Base-by-base conservation (phyloP, 2,888 invertebrate genomes). In the Thera obeliscata region DNA sequence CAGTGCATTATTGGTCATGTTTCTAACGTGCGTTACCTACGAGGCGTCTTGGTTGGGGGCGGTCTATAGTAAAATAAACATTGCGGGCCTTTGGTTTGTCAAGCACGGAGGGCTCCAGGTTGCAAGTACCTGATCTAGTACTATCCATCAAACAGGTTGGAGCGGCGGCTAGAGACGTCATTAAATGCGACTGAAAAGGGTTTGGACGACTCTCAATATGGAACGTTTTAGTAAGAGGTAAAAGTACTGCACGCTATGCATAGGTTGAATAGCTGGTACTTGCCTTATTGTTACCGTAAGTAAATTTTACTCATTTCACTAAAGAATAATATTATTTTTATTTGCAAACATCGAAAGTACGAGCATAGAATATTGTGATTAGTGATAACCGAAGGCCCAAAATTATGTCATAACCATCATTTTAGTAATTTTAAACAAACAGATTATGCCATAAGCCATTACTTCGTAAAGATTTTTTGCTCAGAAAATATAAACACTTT, bases 141-240 rank as follows among this genome's bases (percentile, higher is more conserved):
- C 83, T 83, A 89, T 90, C 86, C 85, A 88, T 90, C 89, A 89
- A 90, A 87, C 88, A 78, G 84, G 84, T 84, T 82, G 79, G 78
- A 76, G 80, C 80, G 79, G 76, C 81, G 85, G 82, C 84, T 84
- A 78, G 82, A 55, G 78, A 82, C 88, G 88, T 90, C 90, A 90
- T 91, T 90, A 91, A 90, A 91, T 87, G 84, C 84, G 88, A 90
- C 91, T 87, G 76, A 91, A 90, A 90, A 89, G 90, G 91, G 86
- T 88, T 89, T 89, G 81, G 84, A 81, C 82, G 80, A 77, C 79
- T 85, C 89, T 89, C 83, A 86, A 85, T 88, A 91, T 83, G 88
- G 89, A 84, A 85, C 78, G 82, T 80, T 88, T 86, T 86, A 83
- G 82, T 80, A 79, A 81, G 76, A 79, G 79, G 87, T 85, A 86